Percentiles rank a stretch among this genome's conserved stretches.
Conservation (phyloP, 2,797 vertebrate species). For the Anomalospiza imberbis region DNA sequence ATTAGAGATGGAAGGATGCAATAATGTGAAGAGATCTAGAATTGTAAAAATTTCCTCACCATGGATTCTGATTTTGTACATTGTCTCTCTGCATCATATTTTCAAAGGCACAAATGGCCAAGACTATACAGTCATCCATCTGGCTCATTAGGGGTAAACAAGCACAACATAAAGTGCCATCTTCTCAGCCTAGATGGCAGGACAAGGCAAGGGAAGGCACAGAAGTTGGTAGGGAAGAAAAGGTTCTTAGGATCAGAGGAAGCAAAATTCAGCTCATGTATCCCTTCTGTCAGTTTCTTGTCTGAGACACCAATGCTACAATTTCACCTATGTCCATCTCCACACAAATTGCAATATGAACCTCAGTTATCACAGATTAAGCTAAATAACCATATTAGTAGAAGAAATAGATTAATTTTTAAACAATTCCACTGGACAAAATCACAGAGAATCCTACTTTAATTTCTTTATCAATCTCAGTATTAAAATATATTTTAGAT, state of each 20-base stretch:
- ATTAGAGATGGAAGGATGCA: not conserved
- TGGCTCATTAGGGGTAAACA: not conserved
- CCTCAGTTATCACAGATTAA: not conserved
- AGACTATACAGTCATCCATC: not conserved
- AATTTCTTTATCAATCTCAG: not conserved
- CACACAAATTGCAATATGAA: not conserved
- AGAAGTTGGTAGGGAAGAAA: not conserved
- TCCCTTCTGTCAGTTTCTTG: not conserved
- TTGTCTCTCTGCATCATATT: not conserved
- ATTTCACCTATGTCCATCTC: not conserved
- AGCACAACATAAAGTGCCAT: not conserved
- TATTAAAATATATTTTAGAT: not conserved
- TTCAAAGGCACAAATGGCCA: not conserved
- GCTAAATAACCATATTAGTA: not conserved
- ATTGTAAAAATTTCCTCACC: not conserved
- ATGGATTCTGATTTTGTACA: not conserved
- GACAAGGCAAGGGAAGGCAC: not conserved
- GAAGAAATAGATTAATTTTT: not conserved
- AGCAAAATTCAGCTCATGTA: not conserved
- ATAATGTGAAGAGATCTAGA: not conserved
- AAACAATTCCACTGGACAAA: not conserved
- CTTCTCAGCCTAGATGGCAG: not conserved
- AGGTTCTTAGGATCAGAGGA: not conserved
- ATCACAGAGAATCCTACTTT: not conserved
- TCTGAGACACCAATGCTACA: not conserved